Percentiles rank a stretch among this genome's conserved stretches.
Conservation (phyloP, 2,113 vertebrate species). For the Nymphicus hollandicus region DNA sequence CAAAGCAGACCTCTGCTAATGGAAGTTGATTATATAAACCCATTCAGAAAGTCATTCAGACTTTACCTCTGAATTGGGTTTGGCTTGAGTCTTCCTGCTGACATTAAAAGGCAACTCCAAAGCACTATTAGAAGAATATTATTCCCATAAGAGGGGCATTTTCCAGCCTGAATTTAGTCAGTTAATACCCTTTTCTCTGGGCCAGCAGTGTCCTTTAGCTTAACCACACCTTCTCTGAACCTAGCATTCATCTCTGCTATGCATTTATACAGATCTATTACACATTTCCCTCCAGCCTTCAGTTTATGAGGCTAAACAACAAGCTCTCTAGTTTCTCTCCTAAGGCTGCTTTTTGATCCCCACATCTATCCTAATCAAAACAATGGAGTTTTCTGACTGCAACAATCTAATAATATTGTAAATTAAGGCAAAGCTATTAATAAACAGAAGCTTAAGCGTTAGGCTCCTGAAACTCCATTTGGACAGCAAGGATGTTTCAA, state of each 20-base stretch:
- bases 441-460: neutral
- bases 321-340: neutral
- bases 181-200: neutral
- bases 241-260: neutral
- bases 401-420: neutral
- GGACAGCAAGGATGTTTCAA: neutral
- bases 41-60: neutral
- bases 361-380: neutral
- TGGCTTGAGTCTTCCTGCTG: neutral
- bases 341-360: neutral
- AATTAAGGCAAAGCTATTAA: slow-evolving; percentile 10
- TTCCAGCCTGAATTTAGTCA: neutral
- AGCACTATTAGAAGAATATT: neutral
- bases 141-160: neutral
- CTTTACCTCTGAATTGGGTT: neutral
- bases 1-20: neutral
- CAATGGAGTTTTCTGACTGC: neutral
- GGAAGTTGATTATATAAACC: neutral
- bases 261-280: neutral
- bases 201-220: neutral
- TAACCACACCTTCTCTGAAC: neutral
- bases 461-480: neutral
- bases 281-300: neutral
- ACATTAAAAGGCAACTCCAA: neutral
- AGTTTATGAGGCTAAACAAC: neutral